Evolutionary conservation across 2,113 vertebrate genomes (phyloP).

Genomic region (Haemorhous mexicanus): DNA sequence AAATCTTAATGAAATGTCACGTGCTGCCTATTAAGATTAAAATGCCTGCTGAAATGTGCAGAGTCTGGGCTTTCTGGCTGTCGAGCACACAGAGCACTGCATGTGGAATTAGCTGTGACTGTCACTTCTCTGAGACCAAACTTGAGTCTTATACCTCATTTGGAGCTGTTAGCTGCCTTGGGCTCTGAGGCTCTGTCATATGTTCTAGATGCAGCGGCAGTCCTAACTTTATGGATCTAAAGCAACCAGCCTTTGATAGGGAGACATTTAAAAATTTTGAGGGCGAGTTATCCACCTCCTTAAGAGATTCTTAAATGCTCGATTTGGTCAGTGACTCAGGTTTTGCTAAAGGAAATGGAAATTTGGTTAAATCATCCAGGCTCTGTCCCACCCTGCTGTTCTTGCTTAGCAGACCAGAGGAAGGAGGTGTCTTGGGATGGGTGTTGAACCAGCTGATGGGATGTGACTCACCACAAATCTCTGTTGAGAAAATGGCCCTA

Average conservation of each 20-base stretch:
- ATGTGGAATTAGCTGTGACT: not conserved
- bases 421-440: not conserved
- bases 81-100: not conserved
- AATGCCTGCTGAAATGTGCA: not conserved
- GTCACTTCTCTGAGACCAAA: not conserved
- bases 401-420: not conserved
- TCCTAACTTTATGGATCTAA: not conserved
- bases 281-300: not conserved
- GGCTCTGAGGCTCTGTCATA: not conserved
- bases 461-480: not conserved
- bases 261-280: not conserved
- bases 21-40: conserved; percentile 12
- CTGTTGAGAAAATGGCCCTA: not conserved
- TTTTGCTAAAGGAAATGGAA: not conserved
- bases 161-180: not conserved
- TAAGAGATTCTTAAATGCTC: not conserved
- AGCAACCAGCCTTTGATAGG: not conserved
- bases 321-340: not conserved
- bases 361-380: accelerated
- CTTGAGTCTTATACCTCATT: not conserved
- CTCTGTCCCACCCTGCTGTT: accelerated
- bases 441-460: not conserved
- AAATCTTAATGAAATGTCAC: conserved; percentile 9
- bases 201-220: not conserved
- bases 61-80: not conserved